Evolutionary conservation across 2,888 invertebrate genomes (phyloP).

Genomic region (Drosophila greeni): DNA sequence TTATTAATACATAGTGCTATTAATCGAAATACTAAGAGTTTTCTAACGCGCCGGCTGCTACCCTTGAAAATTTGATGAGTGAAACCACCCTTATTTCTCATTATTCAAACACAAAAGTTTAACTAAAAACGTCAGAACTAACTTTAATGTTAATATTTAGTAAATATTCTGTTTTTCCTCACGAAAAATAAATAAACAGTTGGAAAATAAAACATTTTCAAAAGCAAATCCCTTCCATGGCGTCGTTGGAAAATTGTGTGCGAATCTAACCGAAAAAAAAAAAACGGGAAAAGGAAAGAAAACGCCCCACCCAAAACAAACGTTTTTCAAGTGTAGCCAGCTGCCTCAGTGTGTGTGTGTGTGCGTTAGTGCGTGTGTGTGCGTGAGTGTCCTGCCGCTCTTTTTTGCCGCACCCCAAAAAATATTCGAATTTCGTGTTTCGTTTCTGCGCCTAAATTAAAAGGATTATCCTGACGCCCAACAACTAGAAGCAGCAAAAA

Average conservation of each 20-base stretch:
- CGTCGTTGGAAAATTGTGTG: constrained; percentile 45
- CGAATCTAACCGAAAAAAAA: constrained; percentile 30
- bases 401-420: constrained; percentile 61
- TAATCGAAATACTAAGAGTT: constrained; percentile 11
- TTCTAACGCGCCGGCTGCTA: constrained; percentile 50
- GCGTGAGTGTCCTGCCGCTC: constrained; percentile 35
- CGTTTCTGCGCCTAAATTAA: constrained; percentile 45
- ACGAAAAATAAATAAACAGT: background rate
- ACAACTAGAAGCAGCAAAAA: constrained; percentile 3
- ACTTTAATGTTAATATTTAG: background rate
- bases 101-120: constrained; percentile 13
- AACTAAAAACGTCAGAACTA: background rate
- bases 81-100: constrained; percentile 45
- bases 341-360: constrained; percentile 27
- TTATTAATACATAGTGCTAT: background rate
- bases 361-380: constrained; percentile 16
- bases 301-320: constrained; percentile 65
- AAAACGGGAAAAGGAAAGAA: constrained; percentile 30
- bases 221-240: constrained; percentile 29
- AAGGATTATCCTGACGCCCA: constrained; percentile 58
- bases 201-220: constrained; percentile 15
- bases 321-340: constrained; percentile 63
- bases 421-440: constrained; percentile 42
- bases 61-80: constrained; percentile 55
- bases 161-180: background rate